Base-by-base conservation (phyloP, 2,797 vertebrate genomes). In the Diplodus puntazzo region DNA sequence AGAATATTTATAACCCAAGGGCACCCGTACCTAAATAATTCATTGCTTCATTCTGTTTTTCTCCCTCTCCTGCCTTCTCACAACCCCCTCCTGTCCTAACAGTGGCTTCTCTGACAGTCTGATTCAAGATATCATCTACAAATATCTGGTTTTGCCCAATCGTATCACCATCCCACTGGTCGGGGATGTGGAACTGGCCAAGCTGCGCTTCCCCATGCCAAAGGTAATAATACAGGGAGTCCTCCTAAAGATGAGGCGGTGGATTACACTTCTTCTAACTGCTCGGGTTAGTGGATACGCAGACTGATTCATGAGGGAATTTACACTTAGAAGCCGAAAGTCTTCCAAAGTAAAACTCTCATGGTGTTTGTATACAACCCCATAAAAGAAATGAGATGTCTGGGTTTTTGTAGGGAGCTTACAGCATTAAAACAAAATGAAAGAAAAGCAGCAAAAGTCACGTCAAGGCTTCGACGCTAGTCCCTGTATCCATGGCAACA, bases 141-240 rank as follows among this genome's bases (percentile, higher is more conserved):
- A 96, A 92, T 96, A 99, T 83, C 84, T 99, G 95, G 98, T 99
- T 79, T 95, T 99, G 85, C 98, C 98, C 71, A 99, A 99, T 49
- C 95, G 98, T 46, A 96, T 99, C 92, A 99, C 97, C 12, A 94
- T 99, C 60, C 98, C 98, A 34, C 96, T 99, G 78, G 96, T 99
- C 60, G 96, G 97, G 16, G 97, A 98, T 25, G 87, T 97, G 82
- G 95, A 99, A 66, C 95, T 99, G 52, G 96, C 97, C 62, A 96
- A 96, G 71, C 53, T 99, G 20, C 94, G 98, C 62, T 99, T 99
- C 83, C 98, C 98, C 4, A 95, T 99, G 93, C 98, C 98, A 80
- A 99, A 99, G 96, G 98, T 99, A 92, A 90, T 21, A 23, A 43
- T 57, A 18, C 30, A 57, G 17, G 43, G 66, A 69, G 57, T 34